Evolutionary conservation across 2,888 invertebrate genomes (phyloP).

Genomic region (Troides oblongomaculatus): DNA sequence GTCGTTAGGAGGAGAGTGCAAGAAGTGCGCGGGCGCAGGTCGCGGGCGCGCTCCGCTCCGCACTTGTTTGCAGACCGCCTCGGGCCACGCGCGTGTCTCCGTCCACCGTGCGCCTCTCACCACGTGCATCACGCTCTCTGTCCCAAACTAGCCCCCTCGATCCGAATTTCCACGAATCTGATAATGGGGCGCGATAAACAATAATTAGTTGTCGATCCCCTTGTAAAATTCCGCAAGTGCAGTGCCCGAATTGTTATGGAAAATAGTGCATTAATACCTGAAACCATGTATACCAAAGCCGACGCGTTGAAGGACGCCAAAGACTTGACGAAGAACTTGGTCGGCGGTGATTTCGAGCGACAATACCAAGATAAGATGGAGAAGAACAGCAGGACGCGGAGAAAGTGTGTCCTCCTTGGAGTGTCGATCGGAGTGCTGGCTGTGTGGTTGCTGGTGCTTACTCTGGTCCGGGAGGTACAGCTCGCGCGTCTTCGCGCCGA

Average conservation of each 20-base stretch:
- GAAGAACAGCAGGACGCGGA: slow-evolving; percentile 48
- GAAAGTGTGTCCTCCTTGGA: slow-evolving; percentile 49
- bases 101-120: slow-evolving; percentile 35
- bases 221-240: slow-evolving; percentile 50
- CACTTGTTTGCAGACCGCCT: slow-evolving; percentile 54
- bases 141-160: slow-evolving; percentile 37
- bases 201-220: slow-evolving; percentile 45
- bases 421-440: slow-evolving; percentile 49
- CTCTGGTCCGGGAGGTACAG: slow-evolving; percentile 63
- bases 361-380: slow-evolving; percentile 57
- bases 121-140: slow-evolving; percentile 48
- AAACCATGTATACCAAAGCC: slow-evolving; percentile 65
- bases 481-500: slow-evolving; percentile 56
- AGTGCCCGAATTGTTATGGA: slow-evolving; percentile 63
- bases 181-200: slow-evolving; percentile 62
- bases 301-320: slow-evolving; percentile 59
- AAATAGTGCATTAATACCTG: slow-evolving; percentile 65
- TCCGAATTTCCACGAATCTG: slow-evolving; percentile 52
- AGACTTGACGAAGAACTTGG: slow-evolving; percentile 70
- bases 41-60: slow-evolving; percentile 34
- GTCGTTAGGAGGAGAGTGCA: slow-evolving; percentile 29
- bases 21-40: slow-evolving; percentile 40
- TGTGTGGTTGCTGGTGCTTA: slow-evolving; percentile 59
- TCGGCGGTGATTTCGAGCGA: slow-evolving; percentile 70
- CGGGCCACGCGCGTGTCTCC: slow-evolving; percentile 50